Evolutionary conservation across 2,113 vertebrate species (phyloP).

Genomic region (Odontophorus gujanensis): DNA sequence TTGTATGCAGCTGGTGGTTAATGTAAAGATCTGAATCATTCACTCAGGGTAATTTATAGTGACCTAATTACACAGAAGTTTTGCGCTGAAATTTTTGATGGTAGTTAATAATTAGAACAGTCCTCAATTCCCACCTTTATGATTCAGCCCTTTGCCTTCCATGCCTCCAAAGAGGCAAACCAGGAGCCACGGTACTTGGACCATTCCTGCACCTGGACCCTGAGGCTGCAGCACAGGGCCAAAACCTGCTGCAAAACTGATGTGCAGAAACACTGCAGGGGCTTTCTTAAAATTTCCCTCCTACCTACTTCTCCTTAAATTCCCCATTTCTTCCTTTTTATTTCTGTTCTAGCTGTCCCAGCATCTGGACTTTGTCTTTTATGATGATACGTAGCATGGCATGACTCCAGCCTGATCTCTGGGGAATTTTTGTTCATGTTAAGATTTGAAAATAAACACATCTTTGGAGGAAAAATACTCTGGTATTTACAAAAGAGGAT

Average conservation of each 20-base stretch:
- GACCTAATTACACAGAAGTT: constrained; percentile 25
- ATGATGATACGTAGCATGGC: neutral
- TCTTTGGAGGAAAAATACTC: neutral
- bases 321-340: neutral
- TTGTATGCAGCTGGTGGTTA: neutral
- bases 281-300: neutral
- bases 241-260: no score
- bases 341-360: neutral
- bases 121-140: neutral
- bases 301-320: neutral
- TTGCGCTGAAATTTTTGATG: constrained; percentile 30
- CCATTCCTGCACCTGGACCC: no score
- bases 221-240: no score
- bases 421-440: constrained; percentile 13
- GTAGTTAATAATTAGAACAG: neutral
- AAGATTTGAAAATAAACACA: constrained; percentile 32
- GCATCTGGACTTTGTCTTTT: constrained; percentile 21
- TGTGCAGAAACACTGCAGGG: no score
- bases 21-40: neutral
- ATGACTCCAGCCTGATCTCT: neutral
- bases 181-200: no score
- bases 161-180: neutral
- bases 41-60: neutral
- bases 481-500: neutral
- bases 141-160: neutral